Evolutionary conservation across 2,888 invertebrate species (phyloP).

Genomic region (Apodemia mormo): DNA sequence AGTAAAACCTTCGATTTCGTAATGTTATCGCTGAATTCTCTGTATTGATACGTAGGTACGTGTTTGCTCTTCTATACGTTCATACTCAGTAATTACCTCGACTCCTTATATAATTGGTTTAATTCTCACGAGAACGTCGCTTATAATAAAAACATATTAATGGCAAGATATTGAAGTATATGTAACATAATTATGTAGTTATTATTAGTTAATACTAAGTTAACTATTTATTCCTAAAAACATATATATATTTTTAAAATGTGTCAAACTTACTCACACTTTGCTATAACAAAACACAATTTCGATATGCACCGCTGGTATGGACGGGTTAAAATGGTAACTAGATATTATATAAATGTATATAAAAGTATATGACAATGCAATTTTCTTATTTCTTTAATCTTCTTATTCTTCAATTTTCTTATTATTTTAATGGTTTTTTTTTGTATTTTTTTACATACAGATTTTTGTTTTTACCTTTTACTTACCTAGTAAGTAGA

Average conservation of each 20-base stretch:
- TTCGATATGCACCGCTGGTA: constrained; percentile 81
- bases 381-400: constrained; percentile 29
- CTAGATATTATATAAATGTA: constrained; percentile 45
- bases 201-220: no score
- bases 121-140: constrained; percentile 43
- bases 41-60: constrained; percentile 48
- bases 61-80: constrained; percentile 39
- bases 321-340: constrained; percentile 74
- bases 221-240: no score
- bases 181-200: no score
- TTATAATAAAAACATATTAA: constrained; percentile 23
- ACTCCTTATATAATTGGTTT: constrained; percentile 52
- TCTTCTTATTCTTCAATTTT: no score
- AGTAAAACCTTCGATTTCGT: constrained; percentile 49
- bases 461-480: no score
- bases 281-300: constrained; percentile 49
- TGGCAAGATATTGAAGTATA: no score
- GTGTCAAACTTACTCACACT: constrained; percentile 38
- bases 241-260: no score
- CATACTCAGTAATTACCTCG: constrained; percentile 58
- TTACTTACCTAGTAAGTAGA: no score
- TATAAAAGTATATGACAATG: constrained; percentile 31
- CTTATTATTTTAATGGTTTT: no score
- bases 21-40: constrained; percentile 46
- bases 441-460: no score